These are phyloP conservation scores for Batillaria attramentaria DNA, from an alignment of 1,140 invertebrate species.

Conservation along the genomic window DNA sequence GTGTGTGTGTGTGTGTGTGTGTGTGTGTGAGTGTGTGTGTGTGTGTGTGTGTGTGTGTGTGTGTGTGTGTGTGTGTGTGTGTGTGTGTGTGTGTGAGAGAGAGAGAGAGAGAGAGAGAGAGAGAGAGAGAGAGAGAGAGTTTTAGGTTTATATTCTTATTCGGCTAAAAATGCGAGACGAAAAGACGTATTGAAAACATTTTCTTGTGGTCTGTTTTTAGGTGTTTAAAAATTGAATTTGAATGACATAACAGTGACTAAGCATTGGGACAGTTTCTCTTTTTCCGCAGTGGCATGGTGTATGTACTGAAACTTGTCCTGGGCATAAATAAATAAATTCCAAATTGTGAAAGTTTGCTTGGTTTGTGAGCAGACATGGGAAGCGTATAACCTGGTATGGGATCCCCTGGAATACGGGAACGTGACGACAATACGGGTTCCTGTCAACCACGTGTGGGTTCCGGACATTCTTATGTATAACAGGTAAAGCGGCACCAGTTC, in stretches of 20 bases:
- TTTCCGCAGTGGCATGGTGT: neutral
- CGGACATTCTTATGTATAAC: constrained; percentile 99
- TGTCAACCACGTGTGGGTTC: constrained; percentile 97
- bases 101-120: neutral
- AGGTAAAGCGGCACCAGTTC: constrained; percentile 77
- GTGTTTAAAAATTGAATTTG: no score
- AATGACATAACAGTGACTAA: no score
- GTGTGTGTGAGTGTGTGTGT: no score
- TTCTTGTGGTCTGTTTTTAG: no score
- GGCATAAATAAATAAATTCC: neutral
- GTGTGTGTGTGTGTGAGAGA: neutral
- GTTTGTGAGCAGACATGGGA: constrained; percentile 99
- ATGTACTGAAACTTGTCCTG: neutral
- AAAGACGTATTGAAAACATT: no score
- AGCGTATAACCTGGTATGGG: constrained; percentile 98
- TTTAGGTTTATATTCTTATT: no score
- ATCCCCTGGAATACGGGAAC: constrained; percentile 94
- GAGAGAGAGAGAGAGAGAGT: neutral
- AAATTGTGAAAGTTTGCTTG: neutral
- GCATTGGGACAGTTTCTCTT: neutral
- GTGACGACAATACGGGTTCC: constrained; percentile 97
- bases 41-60: no score
- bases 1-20: no score
- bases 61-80: no score
- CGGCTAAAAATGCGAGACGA: no score